phyloP scores from a whole-genome alignment of 1,140 invertebrate species.

The Drosophila funebris region DNA sequence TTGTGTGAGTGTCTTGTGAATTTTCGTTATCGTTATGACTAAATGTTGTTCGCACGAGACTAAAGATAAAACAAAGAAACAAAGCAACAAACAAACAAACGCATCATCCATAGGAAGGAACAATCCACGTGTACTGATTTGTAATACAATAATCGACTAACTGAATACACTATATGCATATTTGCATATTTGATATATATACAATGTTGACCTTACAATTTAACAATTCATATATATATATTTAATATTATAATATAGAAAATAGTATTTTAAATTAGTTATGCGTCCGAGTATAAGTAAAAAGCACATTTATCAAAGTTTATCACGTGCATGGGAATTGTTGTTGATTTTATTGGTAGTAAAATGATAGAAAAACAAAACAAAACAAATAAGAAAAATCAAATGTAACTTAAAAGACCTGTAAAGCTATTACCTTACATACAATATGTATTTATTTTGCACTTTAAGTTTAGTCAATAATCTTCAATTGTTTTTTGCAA shows the following conservation, averaged over 20 bases:
- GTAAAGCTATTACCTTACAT: slow-evolving; percentile 63
- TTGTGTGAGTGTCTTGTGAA: slow-evolving; percentile 38
- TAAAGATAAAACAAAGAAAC: slow-evolving; percentile 15
- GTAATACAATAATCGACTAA: slow-evolving; percentile 58
- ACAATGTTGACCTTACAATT: slow-evolving; percentile 73
- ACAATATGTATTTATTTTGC: slow-evolving; percentile 66
- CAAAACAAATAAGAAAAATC: slow-evolving; percentile 28
- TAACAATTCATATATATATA: slow-evolving; percentile 57
- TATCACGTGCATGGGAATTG: slow-evolving; percentile 67
- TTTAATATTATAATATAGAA: slow-evolving; percentile 38
- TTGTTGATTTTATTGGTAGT: slow-evolving; percentile 76
- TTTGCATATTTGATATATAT: slow-evolving; percentile 42
- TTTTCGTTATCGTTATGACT: slow-evolving; percentile 47
- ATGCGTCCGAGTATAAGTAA: slow-evolving; percentile 47
- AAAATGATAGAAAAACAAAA: slow-evolving; percentile 24
- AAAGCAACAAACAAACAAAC: slow-evolving; percentile 6
- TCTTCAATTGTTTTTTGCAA: slow-evolving; percentile 62
- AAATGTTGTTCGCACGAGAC: slow-evolving; percentile 23
- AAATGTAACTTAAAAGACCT: slow-evolving; percentile 73
- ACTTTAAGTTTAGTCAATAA: slow-evolving; percentile 67
- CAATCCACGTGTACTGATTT: slow-evolving; percentile 61
- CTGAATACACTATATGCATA: slow-evolving; percentile 27
- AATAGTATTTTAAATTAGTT: slow-evolving; percentile 73
- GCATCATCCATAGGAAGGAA: slow-evolving; percentile 54
- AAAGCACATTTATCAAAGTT: slow-evolving; percentile 65